phyloP scores from a whole-genome alignment of 2,888 invertebrate species.

The Liodrosophila aerea region DNA sequence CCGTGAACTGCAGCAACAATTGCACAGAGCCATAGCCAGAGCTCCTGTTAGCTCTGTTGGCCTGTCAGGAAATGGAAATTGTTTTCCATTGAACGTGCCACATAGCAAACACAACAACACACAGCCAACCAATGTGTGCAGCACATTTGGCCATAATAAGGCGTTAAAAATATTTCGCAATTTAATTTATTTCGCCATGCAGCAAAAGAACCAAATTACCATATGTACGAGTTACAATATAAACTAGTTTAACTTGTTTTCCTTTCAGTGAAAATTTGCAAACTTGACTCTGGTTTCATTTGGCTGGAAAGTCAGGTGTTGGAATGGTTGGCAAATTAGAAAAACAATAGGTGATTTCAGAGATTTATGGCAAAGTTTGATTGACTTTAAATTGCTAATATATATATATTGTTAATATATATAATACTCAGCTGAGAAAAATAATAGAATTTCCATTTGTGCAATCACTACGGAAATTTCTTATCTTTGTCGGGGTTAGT shows the following conservation, averaged over 20 bases:
- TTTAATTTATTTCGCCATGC: constrained; percentile 60
- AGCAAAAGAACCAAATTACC: constrained; percentile 32
- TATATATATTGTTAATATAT: no score
- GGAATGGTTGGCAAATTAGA: constrained; percentile 31
- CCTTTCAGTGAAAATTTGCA: constrained; percentile 30
- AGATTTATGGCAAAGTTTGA: constrained; percentile 1
- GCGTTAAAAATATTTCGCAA: constrained; percentile 77
- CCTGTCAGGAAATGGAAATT: constrained; percentile 73
- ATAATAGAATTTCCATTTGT: no score
- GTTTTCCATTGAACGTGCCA: constrained; percentile 60
- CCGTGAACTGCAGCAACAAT: constrained; percentile 51
- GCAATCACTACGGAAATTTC: no score
- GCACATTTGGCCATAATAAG: constrained; percentile 74
- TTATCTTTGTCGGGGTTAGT: no score
- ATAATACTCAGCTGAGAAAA: no score
- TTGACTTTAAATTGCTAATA: no score
- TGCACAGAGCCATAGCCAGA: constrained; percentile 36
- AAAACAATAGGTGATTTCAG: background rate
- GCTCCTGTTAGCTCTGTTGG: constrained; percentile 4
- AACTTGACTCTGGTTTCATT: constrained; percentile 8
- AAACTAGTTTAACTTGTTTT: constrained; percentile 37
- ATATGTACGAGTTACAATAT: constrained; percentile 18
- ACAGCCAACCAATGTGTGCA: constrained; percentile 55
- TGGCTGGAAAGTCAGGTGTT: constrained; percentile 35
- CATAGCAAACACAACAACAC: constrained; percentile 35